Conservation (phyloP, 1,140 invertebrate genomes). For the Globodera rostochiensis region DNA sequence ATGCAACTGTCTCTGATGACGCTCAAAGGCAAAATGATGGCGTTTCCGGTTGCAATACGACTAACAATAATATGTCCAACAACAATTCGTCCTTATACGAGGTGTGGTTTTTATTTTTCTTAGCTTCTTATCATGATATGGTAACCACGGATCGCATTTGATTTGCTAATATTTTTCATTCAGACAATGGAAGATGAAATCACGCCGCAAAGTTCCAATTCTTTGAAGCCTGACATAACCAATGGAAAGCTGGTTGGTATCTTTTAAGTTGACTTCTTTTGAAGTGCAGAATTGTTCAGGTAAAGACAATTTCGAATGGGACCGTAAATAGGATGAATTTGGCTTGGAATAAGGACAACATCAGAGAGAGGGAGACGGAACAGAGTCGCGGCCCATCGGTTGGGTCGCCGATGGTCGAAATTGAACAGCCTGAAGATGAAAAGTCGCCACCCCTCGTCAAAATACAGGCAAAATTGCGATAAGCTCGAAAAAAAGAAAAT, state of each 20-base stretch:
- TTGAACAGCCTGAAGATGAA: not conserved
- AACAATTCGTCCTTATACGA: not conserved
- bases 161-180: not conserved
- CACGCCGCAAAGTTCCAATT: not conserved
- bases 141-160: too few relatives aligned
- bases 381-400: not conserved
- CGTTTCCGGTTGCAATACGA: too few relatives aligned
- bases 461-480: not conserved
- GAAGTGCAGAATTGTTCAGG: not conserved
- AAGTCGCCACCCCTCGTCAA: constrained; percentile 1
- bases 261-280: not conserved
- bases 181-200: not conserved
- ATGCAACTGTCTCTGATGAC: not conserved
- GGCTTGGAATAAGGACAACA: not conserved
- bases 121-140: too few relatives aligned
- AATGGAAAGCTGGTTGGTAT: constrained; percentile 4
- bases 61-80: not conserved
- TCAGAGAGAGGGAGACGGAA: not conserved
- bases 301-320: constrained; percentile 4
- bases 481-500: too few relatives aligned
- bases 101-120: not conserved
- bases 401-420: constrained; percentile 1
- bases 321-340: not conserved
- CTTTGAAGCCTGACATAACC: not conserved
- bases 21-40: not conserved